Conservation (phyloP, 2,888 invertebrate species). For the Gerosis bhagava region DNA sequence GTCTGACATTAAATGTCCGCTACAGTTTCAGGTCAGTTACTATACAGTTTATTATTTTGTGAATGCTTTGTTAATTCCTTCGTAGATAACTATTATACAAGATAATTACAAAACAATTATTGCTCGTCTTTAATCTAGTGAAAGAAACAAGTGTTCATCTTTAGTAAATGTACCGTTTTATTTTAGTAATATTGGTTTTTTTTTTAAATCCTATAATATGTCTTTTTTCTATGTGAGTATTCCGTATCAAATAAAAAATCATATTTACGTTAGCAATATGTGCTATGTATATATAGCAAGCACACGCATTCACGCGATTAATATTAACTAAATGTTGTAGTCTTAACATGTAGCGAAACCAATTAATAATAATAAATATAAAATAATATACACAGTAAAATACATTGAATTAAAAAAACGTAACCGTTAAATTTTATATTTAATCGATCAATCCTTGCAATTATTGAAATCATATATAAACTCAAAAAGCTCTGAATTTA, state of each 20-base stretch:
- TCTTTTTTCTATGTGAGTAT: neutral
- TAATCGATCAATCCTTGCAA: too few relatives aligned
- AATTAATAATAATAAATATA: too few relatives aligned
- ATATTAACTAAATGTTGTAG: constrained; percentile 3
- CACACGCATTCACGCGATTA: constrained; percentile 20
- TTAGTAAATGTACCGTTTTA: neutral
- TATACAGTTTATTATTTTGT: constrained; percentile 29
- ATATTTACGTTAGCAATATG: neutral
- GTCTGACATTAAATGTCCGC: constrained; percentile 34
- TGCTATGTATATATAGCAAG: neutral
- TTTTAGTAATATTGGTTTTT: neutral
- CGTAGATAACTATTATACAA: constrained; percentile 3
- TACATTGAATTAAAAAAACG: too few relatives aligned
- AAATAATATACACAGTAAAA: too few relatives aligned
- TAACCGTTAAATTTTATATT: too few relatives aligned
- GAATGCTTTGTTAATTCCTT: constrained; percentile 16
- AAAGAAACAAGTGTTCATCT: neutral
- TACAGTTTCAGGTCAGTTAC: constrained; percentile 44
- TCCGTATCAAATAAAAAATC: constrained; percentile 11
- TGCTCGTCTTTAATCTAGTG: too few relatives aligned
- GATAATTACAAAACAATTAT: neutral
- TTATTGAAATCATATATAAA: too few relatives aligned
- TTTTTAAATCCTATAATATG: neutral
- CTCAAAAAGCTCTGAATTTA: too few relatives aligned
- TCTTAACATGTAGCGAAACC: too few relatives aligned